A percentile compares a stretch with the other conserved stretches of the same genome.
Evolutionary conservation across 2,888 invertebrate genomes (phyloP).

Genomic region (Apodemia mormo): DNA sequence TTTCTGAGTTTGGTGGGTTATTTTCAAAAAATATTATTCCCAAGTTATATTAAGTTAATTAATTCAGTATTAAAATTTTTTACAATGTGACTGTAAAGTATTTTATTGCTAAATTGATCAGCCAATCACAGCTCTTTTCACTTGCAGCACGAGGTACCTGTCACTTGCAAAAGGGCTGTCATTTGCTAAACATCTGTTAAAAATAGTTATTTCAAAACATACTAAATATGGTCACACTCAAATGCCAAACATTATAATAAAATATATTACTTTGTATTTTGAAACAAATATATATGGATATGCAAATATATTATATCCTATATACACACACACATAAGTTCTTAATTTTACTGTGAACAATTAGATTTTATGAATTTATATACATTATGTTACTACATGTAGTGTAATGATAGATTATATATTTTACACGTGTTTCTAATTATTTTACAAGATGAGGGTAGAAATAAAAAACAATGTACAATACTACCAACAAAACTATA

Average conservation of each 20-base stretch:
- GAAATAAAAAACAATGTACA: not conserved
- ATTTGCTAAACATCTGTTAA: not conserved
- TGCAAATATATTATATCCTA: not conserved
- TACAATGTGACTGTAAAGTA: not conserved
- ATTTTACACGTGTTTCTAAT: not conserved
- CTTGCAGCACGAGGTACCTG: not conserved
- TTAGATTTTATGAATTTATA: not conserved
- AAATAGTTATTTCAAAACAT: not conserved
- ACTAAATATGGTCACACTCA: constrained; percentile 12
- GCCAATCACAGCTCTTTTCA: not conserved
- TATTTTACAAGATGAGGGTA: not conserved
- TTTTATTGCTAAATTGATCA: not conserved
- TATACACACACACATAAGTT: not conserved
- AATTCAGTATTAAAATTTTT: not conserved
- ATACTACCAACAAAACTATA: too few relatives aligned
- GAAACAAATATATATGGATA: constrained; percentile 15
- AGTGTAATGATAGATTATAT: not conserved
- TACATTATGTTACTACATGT: not conserved
- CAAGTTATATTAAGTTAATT: not conserved
- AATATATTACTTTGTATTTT: constrained; percentile 12
- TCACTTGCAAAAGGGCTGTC: not conserved
- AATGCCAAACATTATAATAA: constrained; percentile 13
- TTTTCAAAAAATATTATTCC: too few relatives aligned
- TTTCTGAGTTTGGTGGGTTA: too few relatives aligned
- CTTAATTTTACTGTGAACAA: not conserved